A percentile compares a stretch with the other conserved stretches of the same genome.
These are phyloP conservation scores for Neoaliturus tenellus DNA, from an alignment of 2,888 invertebrate genomes.

Conservation along the genomic window DNA sequence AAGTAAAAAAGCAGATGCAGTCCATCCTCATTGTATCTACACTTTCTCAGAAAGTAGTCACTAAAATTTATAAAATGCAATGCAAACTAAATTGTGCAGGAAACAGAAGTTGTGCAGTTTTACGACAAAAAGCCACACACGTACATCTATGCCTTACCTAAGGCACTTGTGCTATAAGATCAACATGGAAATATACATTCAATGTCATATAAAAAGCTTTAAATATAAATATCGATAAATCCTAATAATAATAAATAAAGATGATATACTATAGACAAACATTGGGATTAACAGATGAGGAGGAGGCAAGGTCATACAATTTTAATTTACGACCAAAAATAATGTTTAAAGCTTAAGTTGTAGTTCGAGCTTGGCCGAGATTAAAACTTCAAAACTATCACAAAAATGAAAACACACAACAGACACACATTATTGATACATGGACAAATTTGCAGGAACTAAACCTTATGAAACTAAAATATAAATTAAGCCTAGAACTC, in stretches of 20 bases:
- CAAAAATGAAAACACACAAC: not conserved
- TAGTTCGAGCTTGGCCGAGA: not conserved
- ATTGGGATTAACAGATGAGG: conserved; percentile 18
- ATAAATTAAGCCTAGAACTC: not conserved
- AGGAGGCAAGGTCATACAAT: conserved; percentile 45
- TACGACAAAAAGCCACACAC: conserved; percentile 59
- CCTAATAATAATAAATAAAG: conserved; percentile 53
- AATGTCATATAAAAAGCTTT: conserved; percentile 62
- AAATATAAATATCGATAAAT: conserved; percentile 53
- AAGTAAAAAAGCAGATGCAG: conserved; percentile 56
- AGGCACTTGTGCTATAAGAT: conserved; percentile 69
- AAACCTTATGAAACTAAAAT: not conserved
- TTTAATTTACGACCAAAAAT: not conserved
- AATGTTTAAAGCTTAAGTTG: conserved; percentile 7
- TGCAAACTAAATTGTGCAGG: conserved; percentile 32
- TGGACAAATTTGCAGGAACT: conserved; percentile 1
- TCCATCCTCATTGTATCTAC: conserved; percentile 49
- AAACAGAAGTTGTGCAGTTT: conserved; percentile 55
- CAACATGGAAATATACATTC: conserved; percentile 62
- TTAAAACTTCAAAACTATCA: conserved; percentile 12
- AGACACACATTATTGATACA: not conserved
- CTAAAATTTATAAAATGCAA: conserved; percentile 47
- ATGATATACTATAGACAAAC: conserved; percentile 51
- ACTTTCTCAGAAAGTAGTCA: conserved; percentile 56
- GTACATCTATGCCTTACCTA: conserved; percentile 68